A percentile compares a stretch with the other conserved stretches of the same genome.
Conservation (phyloP, 2,888 invertebrate species). For the Lasioglossum vierecki region DNA sequence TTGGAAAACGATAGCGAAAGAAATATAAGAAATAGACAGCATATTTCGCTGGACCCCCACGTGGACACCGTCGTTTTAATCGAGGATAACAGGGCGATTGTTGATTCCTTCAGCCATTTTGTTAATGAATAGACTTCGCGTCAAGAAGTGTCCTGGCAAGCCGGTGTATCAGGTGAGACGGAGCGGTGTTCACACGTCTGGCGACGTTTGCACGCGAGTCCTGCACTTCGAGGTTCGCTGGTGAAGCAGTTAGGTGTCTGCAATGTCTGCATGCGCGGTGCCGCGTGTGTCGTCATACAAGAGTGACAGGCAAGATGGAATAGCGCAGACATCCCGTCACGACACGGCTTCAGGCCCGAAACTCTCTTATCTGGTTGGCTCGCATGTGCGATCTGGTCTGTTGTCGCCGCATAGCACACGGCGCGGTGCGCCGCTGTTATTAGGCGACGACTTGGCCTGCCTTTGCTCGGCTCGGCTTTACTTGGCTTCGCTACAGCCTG, state of each 20-base stretch:
- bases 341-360: slow-evolving; percentile 73
- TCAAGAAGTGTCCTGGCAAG: not conserved
- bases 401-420: slow-evolving; percentile 37
- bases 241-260: not conserved
- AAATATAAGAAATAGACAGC: too few species aligned
- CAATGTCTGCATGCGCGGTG: not conserved
- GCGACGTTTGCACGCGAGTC: slow-evolving; percentile 56
- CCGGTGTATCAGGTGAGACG: slow-evolving; percentile 22
- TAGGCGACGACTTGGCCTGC: slow-evolving; percentile 65
- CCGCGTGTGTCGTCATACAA: slow-evolving; percentile 59
- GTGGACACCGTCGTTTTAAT: not conserved
- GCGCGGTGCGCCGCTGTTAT: slow-evolving; percentile 70
- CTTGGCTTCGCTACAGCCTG: slow-evolving; percentile 77
- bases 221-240: slow-evolving; percentile 23
- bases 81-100: not conserved
- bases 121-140: not conserved
- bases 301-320: slow-evolving; percentile 61
- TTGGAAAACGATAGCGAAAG: too few species aligned
- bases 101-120: not conserved
- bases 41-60: too few species aligned
- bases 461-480: slow-evolving; percentile 66
- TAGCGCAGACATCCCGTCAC: slow-evolving; percentile 76
- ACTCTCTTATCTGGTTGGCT: slow-evolving; percentile 75
- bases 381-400: slow-evolving; percentile 78
- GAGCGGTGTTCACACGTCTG: slow-evolving; percentile 44